Base-by-base conservation (phyloP, 2,797 vertebrate genomes). In the Lacerta agilis region DNA sequence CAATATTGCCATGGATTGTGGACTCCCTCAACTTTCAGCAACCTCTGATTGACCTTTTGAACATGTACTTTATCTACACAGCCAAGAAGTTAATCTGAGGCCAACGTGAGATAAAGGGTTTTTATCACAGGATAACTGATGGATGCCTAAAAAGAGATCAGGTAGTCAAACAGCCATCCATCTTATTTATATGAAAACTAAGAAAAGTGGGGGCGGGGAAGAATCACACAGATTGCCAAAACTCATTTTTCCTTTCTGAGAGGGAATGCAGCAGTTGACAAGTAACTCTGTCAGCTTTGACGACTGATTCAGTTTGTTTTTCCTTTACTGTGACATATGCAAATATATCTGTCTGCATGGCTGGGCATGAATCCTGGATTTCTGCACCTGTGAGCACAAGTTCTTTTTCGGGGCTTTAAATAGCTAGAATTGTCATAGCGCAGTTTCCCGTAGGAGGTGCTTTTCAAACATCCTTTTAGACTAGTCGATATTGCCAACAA, bases 321-420 rank as follows among this genome's bases (percentile, higher is more conserved):
- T 75, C 76, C 76, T 87, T n/a, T 82, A 3, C 41, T 55, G 45
- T 75, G 72, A 83, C 17, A 75, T 88, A 75, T 67, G n/a, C 78
- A 89, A 85, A 89, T 49, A 45, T 66, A 33, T 79, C 29, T 81
- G 55, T 83, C 64, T 81, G 58, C 69, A 80, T 67, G 58, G 38
- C 69, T 81, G 41, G 49, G 38, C 67, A 80, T 79, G 76, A 75
- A 66, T 88, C 78, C 77, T 88, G 43, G 9, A 49, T 81, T 88
- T 49, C 25, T 76, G 25, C 72, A 85, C 79, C 71, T 81, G 78
- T 67, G 79, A 76, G 61, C 83, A 29, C 2, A 4, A 82, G 36
- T 82, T 82, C 27, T 75, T 75, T 71, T 29, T 49, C 18, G 7
- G n/a, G 45, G 43, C 71, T 82, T 89, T 85, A 73, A 89, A 87